Base-by-base conservation (phyloP, 2,888 invertebrate species). In the Amphipoea oculea region DNA sequence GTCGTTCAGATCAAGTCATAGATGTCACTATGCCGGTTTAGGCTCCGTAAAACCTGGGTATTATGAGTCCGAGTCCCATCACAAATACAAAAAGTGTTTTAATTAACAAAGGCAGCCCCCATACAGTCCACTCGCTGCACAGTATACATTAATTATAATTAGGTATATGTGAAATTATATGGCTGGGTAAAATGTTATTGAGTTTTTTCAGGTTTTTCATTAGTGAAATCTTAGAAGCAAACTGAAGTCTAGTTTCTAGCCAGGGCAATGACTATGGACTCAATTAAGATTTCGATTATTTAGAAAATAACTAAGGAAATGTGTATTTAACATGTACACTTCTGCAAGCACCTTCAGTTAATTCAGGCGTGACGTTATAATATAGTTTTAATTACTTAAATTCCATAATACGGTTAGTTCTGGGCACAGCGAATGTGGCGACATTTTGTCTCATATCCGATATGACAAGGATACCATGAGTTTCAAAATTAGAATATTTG, bases 391-490 rank as follows among this genome's bases (percentile, higher is more conserved):
- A 82, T 85, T 62, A 82, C 73, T 48, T 48, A 40, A 54, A 65
- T 83, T 81, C 67, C 82, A 5, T 29, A 40, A 40, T 23, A 29
- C 54, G 54, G 42, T 40, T 74, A 65, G 57, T 82, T 75, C 20
- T 48, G 54, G 67, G 54, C 65, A 48, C 20, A 45, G 23, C 62
- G 68, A 23, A 14, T 12, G 40, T 72, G 86, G 60, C 67, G 67
- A 54, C 86, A 85, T 63, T 48, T n/a, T 17, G 40, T 75, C 71
- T 76, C 76, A 54, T 36, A 29, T n/a, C 72, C 75, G 40, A 66
- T 82, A 86, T 86, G 48, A 86, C 66, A 67, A 14, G 54, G 14
- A 73, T 76, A 48, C 62, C 11, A 73, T 82, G 20, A n/a, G 9
- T 81, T 70, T 57, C 20, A 12, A 65, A 70, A 70, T 67, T 45